Conservation (phyloP, 1,140 invertebrate species). For the Dufourea novaeangliae region DNA sequence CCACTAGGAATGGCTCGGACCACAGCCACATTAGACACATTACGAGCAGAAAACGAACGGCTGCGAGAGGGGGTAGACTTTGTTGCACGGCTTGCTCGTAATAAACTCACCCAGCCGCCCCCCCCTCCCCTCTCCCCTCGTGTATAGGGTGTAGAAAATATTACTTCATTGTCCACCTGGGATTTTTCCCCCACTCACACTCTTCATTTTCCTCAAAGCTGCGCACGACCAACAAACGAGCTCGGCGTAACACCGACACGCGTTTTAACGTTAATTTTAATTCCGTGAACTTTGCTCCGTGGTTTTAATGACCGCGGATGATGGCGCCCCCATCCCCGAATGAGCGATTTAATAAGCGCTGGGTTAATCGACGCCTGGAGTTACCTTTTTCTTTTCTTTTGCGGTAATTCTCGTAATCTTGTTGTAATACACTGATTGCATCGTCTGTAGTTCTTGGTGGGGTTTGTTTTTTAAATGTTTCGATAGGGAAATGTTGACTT, state of each 20-base stretch:
- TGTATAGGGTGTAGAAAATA: slow-evolving; percentile 17
- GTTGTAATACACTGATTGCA: no score
- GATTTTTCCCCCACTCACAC: background rate
- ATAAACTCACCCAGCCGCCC: slow-evolving; percentile 30
- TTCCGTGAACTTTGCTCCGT: background rate
- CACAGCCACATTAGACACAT: slow-evolving; percentile 57
- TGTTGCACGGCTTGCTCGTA: slow-evolving; percentile 46
- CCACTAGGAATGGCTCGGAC: slow-evolving; percentile 52
- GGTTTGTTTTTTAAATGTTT: no score
- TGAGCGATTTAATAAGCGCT: no score
- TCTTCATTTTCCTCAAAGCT: background rate
- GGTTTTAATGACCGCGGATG: no score
- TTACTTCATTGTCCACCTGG: slow-evolving; percentile 21
- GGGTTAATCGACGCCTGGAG: no score
- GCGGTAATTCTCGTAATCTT: no score
- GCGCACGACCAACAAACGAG: background rate
- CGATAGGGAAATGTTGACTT: no score
- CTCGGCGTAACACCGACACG: no score
- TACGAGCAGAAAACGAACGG: slow-evolving; percentile 61
- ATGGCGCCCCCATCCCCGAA: no score
- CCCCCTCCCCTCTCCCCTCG: no score
- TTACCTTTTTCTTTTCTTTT: no score
- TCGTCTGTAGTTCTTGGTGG: no score
- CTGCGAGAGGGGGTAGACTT: slow-evolving; percentile 37
- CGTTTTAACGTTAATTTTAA: background rate